Evolutionary conservation across 2,888 invertebrate species (phyloP), one percentile per base, ranked within the genome.

Genomic region (Agrenia bidenticulata): DNA sequence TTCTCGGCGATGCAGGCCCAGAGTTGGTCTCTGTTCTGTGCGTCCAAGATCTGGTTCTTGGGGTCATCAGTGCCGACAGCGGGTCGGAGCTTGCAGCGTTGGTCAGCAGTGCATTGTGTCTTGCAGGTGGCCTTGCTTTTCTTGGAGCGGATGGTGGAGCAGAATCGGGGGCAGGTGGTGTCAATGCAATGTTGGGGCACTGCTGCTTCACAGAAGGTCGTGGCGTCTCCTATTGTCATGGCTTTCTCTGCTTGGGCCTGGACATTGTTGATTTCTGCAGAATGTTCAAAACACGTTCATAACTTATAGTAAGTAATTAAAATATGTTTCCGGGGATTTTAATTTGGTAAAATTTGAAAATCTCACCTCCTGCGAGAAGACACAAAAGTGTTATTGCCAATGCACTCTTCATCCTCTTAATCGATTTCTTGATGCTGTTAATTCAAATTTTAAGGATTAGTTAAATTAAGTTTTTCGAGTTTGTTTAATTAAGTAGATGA

Each of bases 1-100:
- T 69, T 69, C 37, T 69, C 69, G 51, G 69, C 69, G 55, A 69
- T 69, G 26, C 69, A 69, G 21, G 69, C 69, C 64, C 63, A 66
- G 23, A 69, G 64, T 53, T 69, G 69, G 27, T 69, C 69, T n/a
- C 69, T 39, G 53, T 64, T 69, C 53, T 69, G 69, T n/a, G 69
- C 69, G 51, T 69, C 69, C 45, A 69, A 55, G 17, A 63, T 63
- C 56, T 58, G 57, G 53, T 70, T 70, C 19, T 64, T 67, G 0
- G 70, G 67, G 50, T 70, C 70, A 53, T 70, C 70, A n/a, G 56
- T 53, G 24, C 67, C 70, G 50, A 49, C 67, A 54, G 23, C 63
- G 2, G 70, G 57, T 5, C 27, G 15, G 1, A 70, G 61, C 24
- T 70, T 67, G 65, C 70, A 70, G 9, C 70, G 59, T 17, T 70